Evolutionary conservation across 2,888 invertebrate genomes (phyloP).

Genomic region (Artemia sp.): DNA sequence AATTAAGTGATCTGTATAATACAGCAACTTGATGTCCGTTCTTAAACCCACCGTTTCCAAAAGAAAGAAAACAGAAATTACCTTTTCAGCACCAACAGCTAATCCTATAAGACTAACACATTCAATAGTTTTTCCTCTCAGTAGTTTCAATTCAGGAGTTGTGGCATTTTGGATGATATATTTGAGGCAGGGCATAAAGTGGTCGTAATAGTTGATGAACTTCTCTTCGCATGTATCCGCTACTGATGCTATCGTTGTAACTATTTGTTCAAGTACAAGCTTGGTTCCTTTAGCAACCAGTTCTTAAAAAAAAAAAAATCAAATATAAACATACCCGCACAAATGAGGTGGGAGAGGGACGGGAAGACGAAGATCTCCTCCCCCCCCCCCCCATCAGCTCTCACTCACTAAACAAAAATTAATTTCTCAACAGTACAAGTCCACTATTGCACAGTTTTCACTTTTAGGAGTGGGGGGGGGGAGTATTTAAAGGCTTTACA

Average conservation of each 20-base stretch:
- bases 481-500: no score
- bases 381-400: no score
- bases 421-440: no score
- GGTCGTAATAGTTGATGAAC: slow-evolving; percentile 80
- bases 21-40: background rate
- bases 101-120: slow-evolving; percentile 91
- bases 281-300: slow-evolving; percentile 84
- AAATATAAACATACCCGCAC: no score
- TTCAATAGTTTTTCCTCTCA: slow-evolving; percentile 95
- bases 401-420: no score
- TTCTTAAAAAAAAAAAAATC: slow-evolving; percentile 31
- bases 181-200: slow-evolving; percentile 74
- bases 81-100: slow-evolving; percentile 35
- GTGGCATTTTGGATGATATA: slow-evolving; percentile 90
- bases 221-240: slow-evolving; percentile 95
- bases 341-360: no score
- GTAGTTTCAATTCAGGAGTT: slow-evolving; percentile 64
- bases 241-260: slow-evolving; percentile 95
- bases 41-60: background rate
- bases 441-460: no score
- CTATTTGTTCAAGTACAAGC: slow-evolving; percentile 88
- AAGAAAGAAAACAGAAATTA: slow-evolving; percentile 24
- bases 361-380: no score
- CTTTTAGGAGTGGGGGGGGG: no score
- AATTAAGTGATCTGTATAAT: background rate